These are phyloP conservation scores for Macquaria ambigua DNA, from an alignment of 2,113 vertebrate species.

Conservation along the genomic window DNA sequence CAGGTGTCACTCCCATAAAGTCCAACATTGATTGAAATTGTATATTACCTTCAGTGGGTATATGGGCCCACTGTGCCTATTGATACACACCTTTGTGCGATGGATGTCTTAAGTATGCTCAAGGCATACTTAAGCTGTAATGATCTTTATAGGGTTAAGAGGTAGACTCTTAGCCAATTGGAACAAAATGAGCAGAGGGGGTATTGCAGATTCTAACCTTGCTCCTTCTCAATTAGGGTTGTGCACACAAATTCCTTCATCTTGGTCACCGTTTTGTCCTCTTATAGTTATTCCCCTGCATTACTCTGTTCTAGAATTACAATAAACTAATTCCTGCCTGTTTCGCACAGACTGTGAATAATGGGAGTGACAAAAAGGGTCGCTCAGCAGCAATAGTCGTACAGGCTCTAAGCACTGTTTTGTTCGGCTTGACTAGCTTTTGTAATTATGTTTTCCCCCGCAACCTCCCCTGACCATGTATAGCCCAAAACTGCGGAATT, in stretches of 20 bases:
- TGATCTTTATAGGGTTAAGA: slow-evolving; percentile 37
- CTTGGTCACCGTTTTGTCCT: slow-evolving; percentile 48
- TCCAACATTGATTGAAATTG: slow-evolving; percentile 62
- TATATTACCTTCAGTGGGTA: slow-evolving; percentile 53
- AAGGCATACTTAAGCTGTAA: slow-evolving; percentile 33
- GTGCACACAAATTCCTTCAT: slow-evolving; percentile 53
- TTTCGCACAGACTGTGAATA: slow-evolving; percentile 83
- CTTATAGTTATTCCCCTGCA: slow-evolving; percentile 33
- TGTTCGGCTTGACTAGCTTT: slow-evolving; percentile 86
- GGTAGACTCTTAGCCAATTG: slow-evolving; percentile 19
- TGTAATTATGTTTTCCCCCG: slow-evolving; percentile 83
- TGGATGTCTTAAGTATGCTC: slow-evolving; percentile 28
- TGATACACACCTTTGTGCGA: slow-evolving; percentile 26
- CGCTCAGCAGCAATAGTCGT: slow-evolving; percentile 77
- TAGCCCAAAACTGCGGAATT: slow-evolving; percentile 70
- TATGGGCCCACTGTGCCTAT: slow-evolving; percentile 36
- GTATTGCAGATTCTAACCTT: slow-evolving; percentile 33
- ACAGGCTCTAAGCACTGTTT: slow-evolving; percentile 83
- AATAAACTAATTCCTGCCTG: slow-evolving; percentile 79
- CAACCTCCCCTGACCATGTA: slow-evolving; percentile 72
- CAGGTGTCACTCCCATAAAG: slow-evolving; percentile 65
- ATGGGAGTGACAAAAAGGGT: slow-evolving; percentile 84
- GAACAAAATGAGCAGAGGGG: slow-evolving; percentile 28
- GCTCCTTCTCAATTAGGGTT: slow-evolving; percentile 62
- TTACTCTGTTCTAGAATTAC: slow-evolving; percentile 73